These are phyloP conservation scores for Drosophila erecta DNA, from an alignment of 1,140 invertebrate species.

Conservation along the genomic window DNA sequence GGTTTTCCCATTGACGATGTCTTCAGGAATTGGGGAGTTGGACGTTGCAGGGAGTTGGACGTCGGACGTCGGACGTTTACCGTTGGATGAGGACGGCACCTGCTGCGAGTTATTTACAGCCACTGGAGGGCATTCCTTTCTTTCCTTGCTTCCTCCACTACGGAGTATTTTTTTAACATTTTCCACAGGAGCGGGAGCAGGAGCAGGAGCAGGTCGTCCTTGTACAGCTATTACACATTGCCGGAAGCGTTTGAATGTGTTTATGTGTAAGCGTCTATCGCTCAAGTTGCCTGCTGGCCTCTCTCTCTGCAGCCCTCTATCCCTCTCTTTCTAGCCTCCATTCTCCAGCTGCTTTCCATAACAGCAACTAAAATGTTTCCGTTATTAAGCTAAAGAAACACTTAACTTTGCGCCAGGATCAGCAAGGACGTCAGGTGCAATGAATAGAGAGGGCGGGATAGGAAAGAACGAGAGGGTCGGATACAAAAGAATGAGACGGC, in stretches of 20 bases:
- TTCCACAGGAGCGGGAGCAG: constrained; percentile 7
- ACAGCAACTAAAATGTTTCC: constrained; percentile 80
- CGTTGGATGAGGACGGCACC: constrained; percentile 51
- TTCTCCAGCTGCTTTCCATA: not conserved
- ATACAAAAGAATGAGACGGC: not conserved
- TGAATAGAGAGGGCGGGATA: constrained; percentile 15
- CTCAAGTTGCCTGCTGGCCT: constrained; percentile 18
- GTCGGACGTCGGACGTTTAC: constrained; percentile 15
- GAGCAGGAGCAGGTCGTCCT: constrained; percentile 32
- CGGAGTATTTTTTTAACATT: not conserved
- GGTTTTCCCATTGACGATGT: constrained; percentile 32
- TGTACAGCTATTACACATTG: constrained; percentile 72
- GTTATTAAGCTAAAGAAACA: constrained; percentile 83
- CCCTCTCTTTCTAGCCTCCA: not conserved
- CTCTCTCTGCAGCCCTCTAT: not conserved
- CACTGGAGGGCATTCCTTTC: constrained; percentile 65
- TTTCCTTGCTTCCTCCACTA: constrained; percentile 11
- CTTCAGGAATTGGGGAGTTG: constrained; percentile 26
- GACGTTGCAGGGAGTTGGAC: constrained; percentile 4
- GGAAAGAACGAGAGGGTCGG: not conserved
- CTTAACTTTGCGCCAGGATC: constrained; percentile 78
- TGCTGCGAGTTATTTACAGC: constrained; percentile 81
- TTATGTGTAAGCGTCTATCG: constrained; percentile 73
- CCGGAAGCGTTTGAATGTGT: constrained; percentile 80
- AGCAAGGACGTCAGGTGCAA: constrained; percentile 49